A percentile compares a stretch with the other conserved stretches of the same genome.
Conservation (phyloP, 2,888 invertebrate genomes). For the Diploptera punctata region DNA sequence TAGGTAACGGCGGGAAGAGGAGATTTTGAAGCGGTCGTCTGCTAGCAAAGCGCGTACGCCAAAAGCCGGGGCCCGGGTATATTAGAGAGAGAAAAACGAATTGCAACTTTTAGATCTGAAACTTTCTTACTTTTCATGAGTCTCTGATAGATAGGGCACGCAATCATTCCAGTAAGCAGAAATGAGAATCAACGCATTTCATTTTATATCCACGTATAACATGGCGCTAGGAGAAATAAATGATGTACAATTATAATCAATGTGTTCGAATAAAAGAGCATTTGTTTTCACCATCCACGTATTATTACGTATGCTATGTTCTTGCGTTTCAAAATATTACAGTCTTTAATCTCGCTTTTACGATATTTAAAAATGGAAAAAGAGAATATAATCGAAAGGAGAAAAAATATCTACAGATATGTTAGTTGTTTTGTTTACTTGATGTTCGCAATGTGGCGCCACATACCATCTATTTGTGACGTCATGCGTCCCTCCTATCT, state of each 20-base stretch:
- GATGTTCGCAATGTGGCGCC: background rate
- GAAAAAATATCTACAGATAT: too few species aligned
- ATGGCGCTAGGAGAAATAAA: too few species aligned
- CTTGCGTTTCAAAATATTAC: too few species aligned
- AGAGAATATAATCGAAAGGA: too few species aligned
- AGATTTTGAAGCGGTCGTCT: slow-evolving; percentile 42
- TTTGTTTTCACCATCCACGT: too few species aligned
- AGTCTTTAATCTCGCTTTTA: too few species aligned
- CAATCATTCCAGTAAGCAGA: background rate
- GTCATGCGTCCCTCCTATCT: slow-evolving; percentile 11
- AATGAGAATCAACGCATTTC: background rate
- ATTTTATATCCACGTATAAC: too few species aligned
- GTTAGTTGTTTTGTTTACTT: background rate
- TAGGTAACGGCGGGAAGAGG: slow-evolving; percentile 48
- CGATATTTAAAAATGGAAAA: too few species aligned
- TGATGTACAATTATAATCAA: too few species aligned
- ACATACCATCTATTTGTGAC: slow-evolving; percentile 19
- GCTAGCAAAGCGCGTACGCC: slow-evolving; percentile 36
- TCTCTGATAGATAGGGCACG: slow-evolving; percentile 31
- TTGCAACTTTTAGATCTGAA: slow-evolving; percentile 36
- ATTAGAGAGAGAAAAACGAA: slow-evolving; percentile 33
- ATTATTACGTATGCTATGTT: too few species aligned
- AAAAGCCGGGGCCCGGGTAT: slow-evolving; percentile 30
- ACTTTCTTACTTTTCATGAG: slow-evolving; percentile 37
- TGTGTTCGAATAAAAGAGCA: too few species aligned